Conservation (phyloP, 2,888 invertebrate genomes). For the Monopis laevigella region DNA sequence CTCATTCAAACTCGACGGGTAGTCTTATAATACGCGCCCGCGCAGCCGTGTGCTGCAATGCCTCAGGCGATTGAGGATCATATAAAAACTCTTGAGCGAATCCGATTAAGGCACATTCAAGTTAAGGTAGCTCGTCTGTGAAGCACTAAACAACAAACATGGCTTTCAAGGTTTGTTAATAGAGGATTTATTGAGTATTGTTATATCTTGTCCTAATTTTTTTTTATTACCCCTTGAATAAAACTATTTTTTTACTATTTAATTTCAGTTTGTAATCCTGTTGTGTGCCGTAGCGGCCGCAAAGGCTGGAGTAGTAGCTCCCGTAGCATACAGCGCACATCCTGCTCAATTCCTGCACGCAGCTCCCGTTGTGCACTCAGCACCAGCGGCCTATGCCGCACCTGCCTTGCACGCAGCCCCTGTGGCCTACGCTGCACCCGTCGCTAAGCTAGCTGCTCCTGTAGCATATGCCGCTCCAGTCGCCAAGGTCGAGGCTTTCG, state of each 20-base stretch:
- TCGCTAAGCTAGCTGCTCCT: constrained; percentile 23
- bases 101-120: constrained; percentile 42
- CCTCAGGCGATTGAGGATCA: constrained; percentile 29
- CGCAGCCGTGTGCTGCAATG: constrained; percentile 23
- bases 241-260: constrained; percentile 17
- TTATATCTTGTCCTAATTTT: neutral
- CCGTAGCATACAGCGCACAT: constrained; percentile 16
- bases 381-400: constrained; percentile 25
- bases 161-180: constrained; percentile 50
- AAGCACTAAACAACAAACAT: constrained; percentile 40
- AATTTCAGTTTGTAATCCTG: constrained; percentile 42
- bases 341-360: constrained; percentile 12
- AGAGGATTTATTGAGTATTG: neutral
- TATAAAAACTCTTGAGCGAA: constrained; percentile 44
- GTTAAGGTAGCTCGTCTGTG: constrained; percentile 39
- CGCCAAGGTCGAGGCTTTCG: constrained; percentile 22
- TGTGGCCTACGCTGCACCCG: constrained; percentile 19
- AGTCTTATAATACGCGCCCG: neutral
- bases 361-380: constrained; percentile 22
- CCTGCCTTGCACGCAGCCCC: constrained; percentile 26
- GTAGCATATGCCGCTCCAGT: constrained; percentile 26
- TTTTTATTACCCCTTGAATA: too few relatives aligned
- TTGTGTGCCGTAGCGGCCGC: constrained; percentile 39
- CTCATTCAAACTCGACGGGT: constrained; percentile 2
- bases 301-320: constrained; percentile 34